phyloP scores from a whole-genome alignment of 2,113 vertebrate genomes.

The Pelusios castaneus region DNA sequence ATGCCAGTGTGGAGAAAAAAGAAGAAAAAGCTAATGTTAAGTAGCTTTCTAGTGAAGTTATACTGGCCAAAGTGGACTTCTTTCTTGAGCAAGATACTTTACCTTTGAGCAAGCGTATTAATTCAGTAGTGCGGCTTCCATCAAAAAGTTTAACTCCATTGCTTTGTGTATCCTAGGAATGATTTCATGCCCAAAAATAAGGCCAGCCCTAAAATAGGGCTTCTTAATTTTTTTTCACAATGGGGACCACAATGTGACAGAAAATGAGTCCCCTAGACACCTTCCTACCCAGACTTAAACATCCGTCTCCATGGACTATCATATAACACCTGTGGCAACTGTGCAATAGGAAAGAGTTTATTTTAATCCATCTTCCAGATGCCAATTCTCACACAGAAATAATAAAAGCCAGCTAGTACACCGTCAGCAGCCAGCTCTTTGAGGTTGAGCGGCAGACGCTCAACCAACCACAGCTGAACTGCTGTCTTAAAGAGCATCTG shows the following conservation, averaged over 20 bases:
- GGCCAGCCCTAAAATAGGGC: not conserved
- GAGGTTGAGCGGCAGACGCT: no score
- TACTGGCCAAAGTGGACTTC: not conserved
- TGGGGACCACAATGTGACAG: not conserved
- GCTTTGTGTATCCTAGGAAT: not conserved
- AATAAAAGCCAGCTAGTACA: not conserved
- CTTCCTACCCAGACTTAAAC: not conserved
- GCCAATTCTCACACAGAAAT: slow-evolving; percentile 34
- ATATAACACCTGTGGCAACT: slow-evolving; percentile 3
- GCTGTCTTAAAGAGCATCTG: not conserved
- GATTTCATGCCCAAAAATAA: not conserved
- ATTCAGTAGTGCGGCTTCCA: not conserved
- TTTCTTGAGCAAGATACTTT: not conserved
- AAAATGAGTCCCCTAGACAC: not conserved
- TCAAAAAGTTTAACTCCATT: not conserved
- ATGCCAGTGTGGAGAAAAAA: no score
- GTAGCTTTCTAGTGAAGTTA: not conserved
- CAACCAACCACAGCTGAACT: not conserved
- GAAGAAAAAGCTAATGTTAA: no score
- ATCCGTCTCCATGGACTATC: not conserved
- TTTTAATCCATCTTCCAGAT: slow-evolving; percentile 31
- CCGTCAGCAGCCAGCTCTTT: not conserved
- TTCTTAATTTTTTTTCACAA: not conserved
- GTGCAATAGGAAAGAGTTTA: slow-evolving; percentile 11
- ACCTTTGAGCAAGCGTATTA: not conserved